Evolutionary conservation across 2,888 invertebrate genomes (phyloP), one percentile per base, ranked within the genome.

Genomic region (Laothoe populi): DNA sequence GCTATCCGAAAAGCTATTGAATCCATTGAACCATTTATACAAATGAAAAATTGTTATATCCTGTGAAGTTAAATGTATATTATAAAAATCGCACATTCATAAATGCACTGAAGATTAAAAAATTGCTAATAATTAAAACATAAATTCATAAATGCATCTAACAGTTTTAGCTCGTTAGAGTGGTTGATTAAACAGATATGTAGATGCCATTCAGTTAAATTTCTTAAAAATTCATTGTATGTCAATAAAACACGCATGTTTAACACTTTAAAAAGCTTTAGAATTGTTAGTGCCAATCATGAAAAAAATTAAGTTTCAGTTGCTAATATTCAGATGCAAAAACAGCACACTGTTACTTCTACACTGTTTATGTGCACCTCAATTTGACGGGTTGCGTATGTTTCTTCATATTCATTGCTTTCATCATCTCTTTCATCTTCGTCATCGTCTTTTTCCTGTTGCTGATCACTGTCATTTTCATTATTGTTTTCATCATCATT

Each of bases 251-350:
- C 53, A 49, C 49, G 8, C 49, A 24, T 49, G 8, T 10, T 35
- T 48, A 21, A 61, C 31, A 66, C 74, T 74, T 64, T 63, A 73
- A 75, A 65, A 77, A 83, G 82, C 81, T 70, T 72, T 68, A 63
- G 59, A 70, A 66, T 57, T 75, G 82, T 88, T 87, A 87, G 86
- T 85, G 86, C 86, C 86, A 86, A 87, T 87, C 74, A 74, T 66
- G 63, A 57, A 16, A 66, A 64, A 8, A 57, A 70, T 67, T 57
- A 63, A 63, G 63, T 64, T 68, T 64, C 70, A 65, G 62, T 59
- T 59, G 10, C 7, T 66, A 65, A 66, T 67, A 69, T 70, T 67
- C 64, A 69, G 62, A 64, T 66, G 66, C 61, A 71, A 68, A 75
- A 73, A 70, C 78, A 64, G 73, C 74, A 75, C 78, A 81, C 79